Conservation (phyloP, 2,113 vertebrate genomes). For the Probosciger aterrimus region DNA sequence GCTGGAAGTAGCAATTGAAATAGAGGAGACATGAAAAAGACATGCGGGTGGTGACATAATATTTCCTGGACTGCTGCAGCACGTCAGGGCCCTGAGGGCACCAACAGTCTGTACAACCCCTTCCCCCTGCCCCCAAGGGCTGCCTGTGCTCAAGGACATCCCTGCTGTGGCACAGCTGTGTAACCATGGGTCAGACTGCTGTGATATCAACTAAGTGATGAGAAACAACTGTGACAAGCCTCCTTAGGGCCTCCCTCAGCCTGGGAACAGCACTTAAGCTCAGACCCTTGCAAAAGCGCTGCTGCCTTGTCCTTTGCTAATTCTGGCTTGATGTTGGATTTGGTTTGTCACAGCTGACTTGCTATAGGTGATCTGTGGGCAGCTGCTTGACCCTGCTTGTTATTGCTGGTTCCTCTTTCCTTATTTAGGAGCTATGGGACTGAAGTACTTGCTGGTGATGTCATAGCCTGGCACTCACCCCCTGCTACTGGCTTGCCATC, state of each 20-base stretch:
- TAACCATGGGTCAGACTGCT: background rate
- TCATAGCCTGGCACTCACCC: background rate
- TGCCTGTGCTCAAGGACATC: background rate
- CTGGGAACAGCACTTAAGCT: background rate
- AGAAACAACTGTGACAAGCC: background rate
- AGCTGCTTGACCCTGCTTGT: background rate
- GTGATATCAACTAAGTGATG: background rate
- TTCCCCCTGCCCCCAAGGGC: background rate
- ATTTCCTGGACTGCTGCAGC: background rate
- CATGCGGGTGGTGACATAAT: too few species aligned
- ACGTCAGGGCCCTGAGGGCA: background rate
- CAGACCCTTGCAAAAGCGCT: background rate
- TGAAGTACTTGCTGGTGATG: background rate
- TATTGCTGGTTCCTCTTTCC: background rate
- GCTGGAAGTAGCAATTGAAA: background rate
- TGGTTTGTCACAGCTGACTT: background rate
- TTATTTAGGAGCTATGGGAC: background rate
- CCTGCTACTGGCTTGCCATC: background rate
- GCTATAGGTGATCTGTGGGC: background rate
- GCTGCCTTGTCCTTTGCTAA: background rate
- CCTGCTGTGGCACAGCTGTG: background rate
- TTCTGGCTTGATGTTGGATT: background rate
- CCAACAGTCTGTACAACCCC: background rate
- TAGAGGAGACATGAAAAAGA: background rate
- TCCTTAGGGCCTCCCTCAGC: background rate